Evolutionary conservation across 2,113 vertebrate species (phyloP).

Genomic region (Gorilla gorilla): DNA sequence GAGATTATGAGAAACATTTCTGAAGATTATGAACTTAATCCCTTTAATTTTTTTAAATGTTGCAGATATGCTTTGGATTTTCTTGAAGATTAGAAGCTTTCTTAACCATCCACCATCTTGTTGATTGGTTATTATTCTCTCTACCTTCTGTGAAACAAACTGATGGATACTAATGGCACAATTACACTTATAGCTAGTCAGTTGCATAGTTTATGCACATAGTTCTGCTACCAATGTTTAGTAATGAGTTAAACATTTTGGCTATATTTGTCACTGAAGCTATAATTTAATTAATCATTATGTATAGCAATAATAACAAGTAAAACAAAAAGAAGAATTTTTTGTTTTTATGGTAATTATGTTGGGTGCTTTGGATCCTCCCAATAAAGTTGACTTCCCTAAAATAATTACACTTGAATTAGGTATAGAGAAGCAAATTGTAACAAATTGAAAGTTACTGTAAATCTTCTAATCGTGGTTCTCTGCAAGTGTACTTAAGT

Average conservation of each 20-base stretch:
- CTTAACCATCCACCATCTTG: not conserved
- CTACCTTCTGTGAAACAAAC: not conserved
- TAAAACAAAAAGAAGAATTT: not conserved
- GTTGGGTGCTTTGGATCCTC: not conserved
- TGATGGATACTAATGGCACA: not conserved
- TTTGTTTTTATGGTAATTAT: not conserved
- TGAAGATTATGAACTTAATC: not conserved
- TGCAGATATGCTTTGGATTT: not conserved
- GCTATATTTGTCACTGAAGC: not conserved
- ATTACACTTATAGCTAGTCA: not conserved
- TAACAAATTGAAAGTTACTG: not conserved
- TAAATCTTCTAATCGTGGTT: constrained; percentile 6
- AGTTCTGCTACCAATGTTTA: not conserved
- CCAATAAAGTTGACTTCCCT: not conserved
- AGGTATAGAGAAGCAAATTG: not conserved
- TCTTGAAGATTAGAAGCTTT: not conserved
- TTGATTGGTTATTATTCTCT: not conserved
- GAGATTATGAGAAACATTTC: not conserved
- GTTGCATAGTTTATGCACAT: not conserved
- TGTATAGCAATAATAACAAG: not conserved
- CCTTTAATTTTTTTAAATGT: not conserved
- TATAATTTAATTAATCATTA: not conserved
- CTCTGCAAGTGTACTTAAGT: not conserved
- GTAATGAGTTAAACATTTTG: not conserved
- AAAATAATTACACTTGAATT: not conserved